Evolutionary conservation across 2,888 invertebrate genomes (phyloP).

Genomic region (Amblyjoppa proteus): DNA sequence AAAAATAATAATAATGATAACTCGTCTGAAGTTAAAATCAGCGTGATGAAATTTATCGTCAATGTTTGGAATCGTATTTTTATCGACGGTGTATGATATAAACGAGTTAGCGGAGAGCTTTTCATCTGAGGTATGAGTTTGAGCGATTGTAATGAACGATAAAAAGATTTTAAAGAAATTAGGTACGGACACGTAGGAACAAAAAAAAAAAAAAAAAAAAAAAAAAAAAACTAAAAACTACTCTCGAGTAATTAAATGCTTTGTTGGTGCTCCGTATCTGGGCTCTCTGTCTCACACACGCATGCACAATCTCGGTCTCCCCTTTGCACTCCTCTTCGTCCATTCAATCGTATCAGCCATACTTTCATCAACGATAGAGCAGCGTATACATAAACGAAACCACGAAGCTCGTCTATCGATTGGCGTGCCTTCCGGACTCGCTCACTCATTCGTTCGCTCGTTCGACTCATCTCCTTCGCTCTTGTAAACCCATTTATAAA

Average conservation of each 20-base stretch:
- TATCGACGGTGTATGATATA: background rate
- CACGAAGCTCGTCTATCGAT: conserved; percentile 60
- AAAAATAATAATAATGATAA: background rate
- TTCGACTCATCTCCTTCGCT: conserved; percentile 24
- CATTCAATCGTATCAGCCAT: conserved; percentile 41
- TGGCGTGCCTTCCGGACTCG: conserved; percentile 39
- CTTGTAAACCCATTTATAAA: conserved; percentile 38
- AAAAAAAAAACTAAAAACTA: conserved; percentile 4
- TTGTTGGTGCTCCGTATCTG: conserved; percentile 16
- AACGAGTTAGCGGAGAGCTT: conserved; percentile 6
- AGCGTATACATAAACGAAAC: conserved; percentile 48
- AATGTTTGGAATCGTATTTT: background rate
- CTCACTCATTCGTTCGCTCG: conserved; percentile 10
- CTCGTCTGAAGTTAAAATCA: background rate
- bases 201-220: background rate
- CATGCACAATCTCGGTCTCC: background rate
- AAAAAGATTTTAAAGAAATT: conserved; percentile 28
- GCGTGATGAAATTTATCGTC: background rate
- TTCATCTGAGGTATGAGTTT: conserved; percentile 4
- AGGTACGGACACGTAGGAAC: background rate
- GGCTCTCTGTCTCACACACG: background rate
- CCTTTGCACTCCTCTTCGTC: conserved; percentile 45
- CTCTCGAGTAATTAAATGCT: conserved; percentile 53
- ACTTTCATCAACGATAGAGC: conserved; percentile 51
- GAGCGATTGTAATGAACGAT: background rate